These are phyloP conservation scores for Cristatella mucedo DNA, from an alignment of 2,888 invertebrate species.

Conservation along the genomic window DNA sequence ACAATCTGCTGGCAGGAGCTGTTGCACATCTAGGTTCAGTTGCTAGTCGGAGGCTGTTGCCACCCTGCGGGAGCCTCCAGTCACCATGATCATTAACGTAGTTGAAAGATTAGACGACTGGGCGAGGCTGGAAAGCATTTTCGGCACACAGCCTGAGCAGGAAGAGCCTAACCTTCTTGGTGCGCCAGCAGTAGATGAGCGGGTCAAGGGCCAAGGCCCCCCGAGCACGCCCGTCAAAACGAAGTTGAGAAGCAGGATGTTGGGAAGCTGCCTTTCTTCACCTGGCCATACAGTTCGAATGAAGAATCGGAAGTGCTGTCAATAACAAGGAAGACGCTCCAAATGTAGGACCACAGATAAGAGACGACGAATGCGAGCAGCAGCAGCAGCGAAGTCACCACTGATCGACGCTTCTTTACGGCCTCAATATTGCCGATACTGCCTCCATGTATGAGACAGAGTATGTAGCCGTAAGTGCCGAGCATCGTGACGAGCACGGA, in stretches of 20 bases:
- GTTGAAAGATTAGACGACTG: too few relatives aligned
- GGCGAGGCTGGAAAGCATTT: too few relatives aligned
- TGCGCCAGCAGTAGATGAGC: slow-evolving; percentile 4
- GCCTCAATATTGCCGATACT: background rate
- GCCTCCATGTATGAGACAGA: background rate
- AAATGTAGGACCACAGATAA: background rate
- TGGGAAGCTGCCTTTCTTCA: background rate
- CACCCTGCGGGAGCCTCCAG: too few relatives aligned
- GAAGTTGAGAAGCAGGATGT: background rate
- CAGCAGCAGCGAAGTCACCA: background rate
- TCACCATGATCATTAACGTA: too few relatives aligned
- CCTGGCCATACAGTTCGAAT: too few relatives aligned
- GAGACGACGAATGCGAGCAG: background rate
- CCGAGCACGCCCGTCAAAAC: background rate
- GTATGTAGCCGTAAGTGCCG: slow-evolving; percentile 2
- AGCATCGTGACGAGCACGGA: background rate
- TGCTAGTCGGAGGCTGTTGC: too few relatives aligned
- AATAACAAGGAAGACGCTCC: background rate
- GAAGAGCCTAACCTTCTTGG: slow-evolving; percentile 2
- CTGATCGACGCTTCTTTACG: background rate
- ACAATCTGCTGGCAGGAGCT: too few relatives aligned
- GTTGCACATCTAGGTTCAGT: too few relatives aligned
- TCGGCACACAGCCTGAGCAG: too few relatives aligned
- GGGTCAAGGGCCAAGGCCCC: slow-evolving; percentile 6
- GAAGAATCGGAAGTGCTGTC: too few relatives aligned